These are phyloP conservation scores for Achatina immaculata DNA, from an alignment of 1,140 invertebrate genomes.

Conservation along the genomic window DNA sequence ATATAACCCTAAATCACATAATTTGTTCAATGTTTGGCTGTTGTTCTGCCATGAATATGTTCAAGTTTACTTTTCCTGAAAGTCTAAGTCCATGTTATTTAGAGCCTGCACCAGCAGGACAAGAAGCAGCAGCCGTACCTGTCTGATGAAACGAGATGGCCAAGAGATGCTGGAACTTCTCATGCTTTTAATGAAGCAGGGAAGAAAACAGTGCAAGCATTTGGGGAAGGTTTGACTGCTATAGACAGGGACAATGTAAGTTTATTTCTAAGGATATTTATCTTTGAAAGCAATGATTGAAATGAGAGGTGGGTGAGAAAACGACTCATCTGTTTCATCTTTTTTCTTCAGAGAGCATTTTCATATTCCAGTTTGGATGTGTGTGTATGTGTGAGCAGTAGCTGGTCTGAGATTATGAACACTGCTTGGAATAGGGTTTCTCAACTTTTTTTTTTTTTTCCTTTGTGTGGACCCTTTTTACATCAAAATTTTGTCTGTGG, in stretches of 20 bases:
- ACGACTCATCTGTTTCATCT: not conserved
- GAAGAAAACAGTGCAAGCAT: slow-evolving; percentile 40
- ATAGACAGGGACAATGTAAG: slow-evolving; percentile 36
- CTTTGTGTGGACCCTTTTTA: too few relatives aligned
- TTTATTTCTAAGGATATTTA: too few relatives aligned
- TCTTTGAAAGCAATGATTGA: too few relatives aligned
- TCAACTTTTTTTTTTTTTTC: too few relatives aligned
- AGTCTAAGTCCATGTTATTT: slow-evolving; percentile 39
- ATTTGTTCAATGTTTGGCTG: too few relatives aligned
- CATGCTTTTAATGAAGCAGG: not conserved
- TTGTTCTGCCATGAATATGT: not conserved
- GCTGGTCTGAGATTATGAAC: too few relatives aligned
- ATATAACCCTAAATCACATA: too few relatives aligned
- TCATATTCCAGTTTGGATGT: not conserved
- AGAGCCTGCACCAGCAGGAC: slow-evolving; percentile 29
- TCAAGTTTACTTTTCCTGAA: slow-evolving; percentile 36
- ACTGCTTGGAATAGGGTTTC: too few relatives aligned
- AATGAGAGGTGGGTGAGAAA: too few relatives aligned
- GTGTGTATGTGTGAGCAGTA: too few relatives aligned
- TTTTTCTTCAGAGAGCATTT: not conserved
- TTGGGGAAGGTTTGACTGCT: slow-evolving; percentile 41
- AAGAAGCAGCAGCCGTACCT: not conserved
- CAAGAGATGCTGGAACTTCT: not conserved
- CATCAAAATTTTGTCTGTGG: too few relatives aligned
- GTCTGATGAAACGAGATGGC: slow-evolving; percentile 2